phyloP scores from a whole-genome alignment of 2,113 vertebrate species.

The Sylvicapra grimmia region DNA sequence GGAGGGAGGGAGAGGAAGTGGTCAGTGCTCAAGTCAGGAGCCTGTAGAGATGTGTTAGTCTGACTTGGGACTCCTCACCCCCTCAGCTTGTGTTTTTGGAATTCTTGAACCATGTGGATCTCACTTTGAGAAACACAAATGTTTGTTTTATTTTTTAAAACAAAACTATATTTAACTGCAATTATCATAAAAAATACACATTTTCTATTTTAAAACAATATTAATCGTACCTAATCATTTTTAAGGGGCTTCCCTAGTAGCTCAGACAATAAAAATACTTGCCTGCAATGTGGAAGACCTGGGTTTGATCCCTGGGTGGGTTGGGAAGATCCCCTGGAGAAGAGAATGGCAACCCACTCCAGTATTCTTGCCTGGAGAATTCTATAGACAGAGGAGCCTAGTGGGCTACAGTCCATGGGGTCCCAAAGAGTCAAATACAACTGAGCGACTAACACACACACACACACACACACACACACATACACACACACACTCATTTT shows the following conservation, averaged over 20 bases:
- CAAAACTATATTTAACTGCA: neutral
- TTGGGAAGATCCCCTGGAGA: neutral
- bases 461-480: too few species aligned
- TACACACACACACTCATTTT: neutral
- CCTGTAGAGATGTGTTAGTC: neutral
- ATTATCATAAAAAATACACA: slow-evolving; percentile 50
- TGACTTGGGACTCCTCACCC: neutral
- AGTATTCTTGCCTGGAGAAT: neutral
- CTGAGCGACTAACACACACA: neutral
- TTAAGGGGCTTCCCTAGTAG: neutral
- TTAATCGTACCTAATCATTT: slow-evolving; percentile 60
- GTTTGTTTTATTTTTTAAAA: neutral
- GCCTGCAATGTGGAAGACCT: neutral
- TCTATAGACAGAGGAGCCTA: neutral
- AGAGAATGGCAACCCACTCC: neutral
- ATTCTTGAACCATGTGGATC: neutral
- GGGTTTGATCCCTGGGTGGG: neutral
- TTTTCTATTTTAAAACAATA: slow-evolving; percentile 59
- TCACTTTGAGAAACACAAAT: neutral
- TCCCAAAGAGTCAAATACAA: neutral
- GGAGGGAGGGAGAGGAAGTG: neutral
- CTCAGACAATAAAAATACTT: neutral
- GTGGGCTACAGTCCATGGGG: neutral
- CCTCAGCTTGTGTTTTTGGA: neutral
- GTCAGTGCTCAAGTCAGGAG: neutral